Base-by-base conservation (phyloP, 92 coral and sea anemone genomes). In the Paragorgia papillata region DNA sequence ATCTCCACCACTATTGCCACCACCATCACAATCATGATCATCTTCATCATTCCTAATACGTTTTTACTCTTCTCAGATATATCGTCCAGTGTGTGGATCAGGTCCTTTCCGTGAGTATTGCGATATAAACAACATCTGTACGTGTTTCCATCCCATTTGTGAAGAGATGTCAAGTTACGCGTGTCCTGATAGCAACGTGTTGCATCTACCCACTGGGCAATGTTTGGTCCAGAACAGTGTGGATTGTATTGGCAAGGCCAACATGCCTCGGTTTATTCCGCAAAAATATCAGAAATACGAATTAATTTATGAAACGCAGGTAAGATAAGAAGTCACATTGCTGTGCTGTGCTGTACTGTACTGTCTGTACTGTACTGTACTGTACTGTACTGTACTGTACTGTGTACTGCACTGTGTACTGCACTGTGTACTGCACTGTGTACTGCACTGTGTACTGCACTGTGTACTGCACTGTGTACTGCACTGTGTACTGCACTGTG, bases 1-100 rank as follows among this genome's bases (percentile, higher is more conserved):
- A n/a, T n/a, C n/a, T n/a, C n/a, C n/a, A n/a, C n/a, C n/a, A n/a
- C n/a, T n/a, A n/a, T n/a, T n/a, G n/a, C n/a, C n/a, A n/a, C n/a
- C n/a, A n/a, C n/a, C n/a, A n/a, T n/a, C n/a, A n/a, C n/a, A n/a
- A n/a, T n/a, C n/a, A n/a, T n/a, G n/a, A n/a, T n/a, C n/a, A n/a
- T n/a, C n/a, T n/a, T n/a, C n/a, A n/a, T n/a, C n/a, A n/a, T n/a
- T n/a, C n/a, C n/a, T n/a, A n/a, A n/a, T n/a, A n/a, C n/a, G n/a
- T n/a, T n/a, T n/a, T n/a, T n/a, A n/a, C n/a, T 66, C 20, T 73
- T 49, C 22, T 25, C 75, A 93, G 97, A 70, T 82, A 34, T 82
- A 77, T 63, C 93, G 97, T 27, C 96, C 90, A 3, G 82, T 90
- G 1, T 92, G 97, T 69, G 96, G 92, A n/a, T 67, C 77, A 41